Percentiles rank a stretch among this genome's conserved stretches.
phyloP scores from a whole-genome alignment of 2,888 invertebrate species.

The Parthenolecanium corni region DNA sequence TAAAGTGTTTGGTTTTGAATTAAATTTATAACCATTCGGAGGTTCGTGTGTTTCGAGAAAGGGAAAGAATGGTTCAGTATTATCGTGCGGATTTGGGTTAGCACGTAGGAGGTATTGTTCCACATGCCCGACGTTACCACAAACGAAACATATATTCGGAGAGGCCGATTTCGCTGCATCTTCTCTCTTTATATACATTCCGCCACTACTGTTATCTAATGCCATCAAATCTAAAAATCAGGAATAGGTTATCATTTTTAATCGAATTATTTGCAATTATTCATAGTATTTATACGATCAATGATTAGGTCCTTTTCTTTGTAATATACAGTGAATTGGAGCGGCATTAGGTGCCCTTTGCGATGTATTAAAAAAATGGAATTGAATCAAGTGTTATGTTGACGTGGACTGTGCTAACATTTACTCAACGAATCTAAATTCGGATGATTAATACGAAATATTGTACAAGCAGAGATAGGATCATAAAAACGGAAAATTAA shows the following conservation, averaged over 20 bases:
- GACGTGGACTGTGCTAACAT: no score
- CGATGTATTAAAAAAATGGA: no score
- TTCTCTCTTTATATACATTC: constrained; percentile 31
- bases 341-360: no score
- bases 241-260: background rate
- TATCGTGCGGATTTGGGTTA: constrained; percentile 54
- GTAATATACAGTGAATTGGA: no score
- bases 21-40: constrained; percentile 54
- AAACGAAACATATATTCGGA: constrained; percentile 49
- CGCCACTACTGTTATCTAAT: constrained; percentile 27
- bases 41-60: constrained; percentile 82
- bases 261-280: no score
- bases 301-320: no score
- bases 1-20: constrained; percentile 32
- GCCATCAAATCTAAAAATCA: constrained; percentile 32
- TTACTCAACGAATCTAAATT: no score
- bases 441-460: no score
- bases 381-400: no score
- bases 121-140: constrained; percentile 57
- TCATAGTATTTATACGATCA: no score
- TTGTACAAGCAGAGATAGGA: no score
- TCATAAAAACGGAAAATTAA: no score
- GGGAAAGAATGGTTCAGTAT: constrained; percentile 75
- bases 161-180: background rate
- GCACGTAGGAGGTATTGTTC: constrained; percentile 51